Evolutionary conservation across 2,888 invertebrate species (phyloP), one percentile per base, ranked within the genome.

Genomic region (Conops quadrifasciatus): DNA sequence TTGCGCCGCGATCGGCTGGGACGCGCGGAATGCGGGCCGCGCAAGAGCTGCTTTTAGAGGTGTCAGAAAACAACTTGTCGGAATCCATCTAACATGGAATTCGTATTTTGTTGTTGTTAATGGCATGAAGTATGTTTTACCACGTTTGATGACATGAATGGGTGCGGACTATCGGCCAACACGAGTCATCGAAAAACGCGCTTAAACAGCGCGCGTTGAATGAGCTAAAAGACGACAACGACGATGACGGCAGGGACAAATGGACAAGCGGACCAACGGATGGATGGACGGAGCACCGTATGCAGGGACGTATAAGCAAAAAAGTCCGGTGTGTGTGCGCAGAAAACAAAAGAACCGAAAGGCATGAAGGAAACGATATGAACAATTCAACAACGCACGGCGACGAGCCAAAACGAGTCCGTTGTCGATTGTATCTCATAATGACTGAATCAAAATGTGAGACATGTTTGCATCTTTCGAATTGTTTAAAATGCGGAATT

Each of bases 11-110:
- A 36, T 60, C 56, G 66, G 45, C 21, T 43, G 16, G 21, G 5
- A 21, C 63, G 19, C 19, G 56, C 28, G 43, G 49, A 51, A 24
- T 9, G 24, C 56, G 59, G 43, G 71, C 72, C 71, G 70, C 71
- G 73, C 67, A 36, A 28, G 76, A 76, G 76, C 76, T 77, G 77
- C 77, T 83, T 82, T 83, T 80, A 81, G 83, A 84, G 84, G 85
- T 85, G 85, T 85, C 86, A 85, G 85, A 83, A 85, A 85, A 85
- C 85, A 85, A 85, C 84, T 85, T 85, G 85, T 85, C 85, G 84
- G 83, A 84, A 85, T 85, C 84, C 86, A 85, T 85, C 84, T 85
- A 85, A 85, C 86, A 85, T 85, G 86, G 84, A 85, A 85, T 85
- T 85, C 83, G 85, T 80, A 85, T 85, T 85, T 85, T 84, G 83